Conservation (phyloP, 2,113 vertebrate genomes). For the Lichenostomus cassidix region DNA sequence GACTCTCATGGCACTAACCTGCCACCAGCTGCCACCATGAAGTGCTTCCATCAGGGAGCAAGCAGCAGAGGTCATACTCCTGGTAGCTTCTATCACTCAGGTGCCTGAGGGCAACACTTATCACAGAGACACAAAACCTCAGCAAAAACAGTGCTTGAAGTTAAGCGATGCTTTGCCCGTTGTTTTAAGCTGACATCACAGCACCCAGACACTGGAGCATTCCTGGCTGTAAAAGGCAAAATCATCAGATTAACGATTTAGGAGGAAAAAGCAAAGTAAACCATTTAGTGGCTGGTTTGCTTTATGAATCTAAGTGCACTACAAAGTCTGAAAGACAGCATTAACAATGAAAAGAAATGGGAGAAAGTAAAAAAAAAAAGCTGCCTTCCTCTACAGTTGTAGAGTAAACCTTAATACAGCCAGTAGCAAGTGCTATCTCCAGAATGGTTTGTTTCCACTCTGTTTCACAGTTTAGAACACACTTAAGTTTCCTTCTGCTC, state of each 20-base stretch:
- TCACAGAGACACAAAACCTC: background rate
- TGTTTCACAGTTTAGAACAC: slow-evolving; percentile 13
- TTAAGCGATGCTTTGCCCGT: background rate
- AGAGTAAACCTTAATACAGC: background rate
- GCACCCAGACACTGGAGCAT: background rate
- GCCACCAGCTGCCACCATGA: background rate
- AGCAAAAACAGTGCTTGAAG: background rate
- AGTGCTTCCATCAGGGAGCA: background rate
- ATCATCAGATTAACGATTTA: background rate
- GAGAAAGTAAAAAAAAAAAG: accelerated
- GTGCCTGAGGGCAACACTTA: background rate
- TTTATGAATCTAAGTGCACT: background rate
- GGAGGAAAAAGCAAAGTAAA: background rate
- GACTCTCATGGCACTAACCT: accelerated
- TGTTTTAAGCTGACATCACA: background rate
- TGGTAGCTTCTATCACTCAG: background rate
- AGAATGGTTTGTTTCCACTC: background rate
- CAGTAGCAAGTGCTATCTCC: background rate
- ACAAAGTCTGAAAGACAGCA: background rate
- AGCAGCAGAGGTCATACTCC: background rate
- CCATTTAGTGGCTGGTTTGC: background rate
- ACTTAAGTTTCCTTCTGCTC: background rate
- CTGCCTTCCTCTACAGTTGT: background rate
- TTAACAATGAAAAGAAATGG: background rate
- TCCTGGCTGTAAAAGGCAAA: background rate